phyloP scores from a whole-genome alignment of 2,888 invertebrate species.

The Neuroscelio doddi region DNA sequence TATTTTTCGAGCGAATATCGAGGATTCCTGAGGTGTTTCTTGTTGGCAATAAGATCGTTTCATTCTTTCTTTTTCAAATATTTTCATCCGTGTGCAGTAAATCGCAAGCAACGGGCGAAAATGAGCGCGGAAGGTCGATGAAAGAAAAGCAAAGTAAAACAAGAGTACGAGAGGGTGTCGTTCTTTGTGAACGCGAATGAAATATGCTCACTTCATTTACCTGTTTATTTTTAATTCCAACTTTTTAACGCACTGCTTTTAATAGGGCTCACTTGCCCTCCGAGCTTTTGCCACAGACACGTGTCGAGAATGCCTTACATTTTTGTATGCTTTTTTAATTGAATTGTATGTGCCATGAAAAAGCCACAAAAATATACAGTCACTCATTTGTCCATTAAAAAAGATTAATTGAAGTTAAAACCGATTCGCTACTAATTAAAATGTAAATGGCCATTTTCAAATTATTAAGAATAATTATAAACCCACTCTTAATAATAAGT shows the following conservation, averaged over 20 bases:
- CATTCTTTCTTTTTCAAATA: slow-evolving; percentile 11
- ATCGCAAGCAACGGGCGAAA: slow-evolving; percentile 6
- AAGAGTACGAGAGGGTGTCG: slow-evolving; percentile 15
- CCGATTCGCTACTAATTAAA: slow-evolving; percentile 23
- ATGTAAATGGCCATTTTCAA: slow-evolving; percentile 26
- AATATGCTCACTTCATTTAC: slow-evolving; percentile 32
- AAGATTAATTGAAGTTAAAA: slow-evolving; percentile 42
- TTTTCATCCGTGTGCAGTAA: slow-evolving; percentile 6
- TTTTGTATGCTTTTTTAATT: slow-evolving; percentile 33
- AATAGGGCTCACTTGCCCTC: slow-evolving; percentile 17
- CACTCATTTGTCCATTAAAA: slow-evolving; percentile 33
- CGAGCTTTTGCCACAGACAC: slow-evolving; percentile 15
- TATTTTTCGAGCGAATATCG: slow-evolving; percentile 13
- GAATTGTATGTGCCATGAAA: slow-evolving; percentile 32
- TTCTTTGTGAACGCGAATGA: slow-evolving; percentile 23
- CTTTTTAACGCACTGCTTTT: slow-evolving; percentile 27
- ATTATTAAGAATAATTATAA: too few relatives aligned
- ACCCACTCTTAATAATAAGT: too few relatives aligned
- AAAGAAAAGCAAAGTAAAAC: slow-evolving; percentile 16
- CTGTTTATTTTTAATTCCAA: slow-evolving; percentile 31
- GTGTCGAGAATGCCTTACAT: slow-evolving; percentile 26
- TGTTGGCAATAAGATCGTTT: slow-evolving; percentile 8
- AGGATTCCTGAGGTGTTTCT: slow-evolving; percentile 11
- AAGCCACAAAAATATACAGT: slow-evolving; percentile 31
- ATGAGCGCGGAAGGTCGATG: slow-evolving; percentile 18